phyloP scores from a whole-genome alignment of 1,140 invertebrate species.

The Aphidius gifuensis region DNA sequence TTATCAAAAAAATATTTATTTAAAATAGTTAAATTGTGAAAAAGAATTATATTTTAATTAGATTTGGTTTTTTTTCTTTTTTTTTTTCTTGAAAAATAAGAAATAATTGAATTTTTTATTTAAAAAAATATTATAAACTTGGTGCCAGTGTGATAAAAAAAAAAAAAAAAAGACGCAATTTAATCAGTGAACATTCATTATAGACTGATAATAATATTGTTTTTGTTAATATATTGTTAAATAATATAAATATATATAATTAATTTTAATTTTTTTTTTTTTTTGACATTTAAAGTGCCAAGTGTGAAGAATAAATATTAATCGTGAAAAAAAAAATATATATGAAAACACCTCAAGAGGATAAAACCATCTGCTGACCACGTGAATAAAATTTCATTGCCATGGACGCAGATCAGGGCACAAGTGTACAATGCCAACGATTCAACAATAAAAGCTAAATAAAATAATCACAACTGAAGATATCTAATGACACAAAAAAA shows the following conservation, averaged over 20 bases:
- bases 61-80: too few relatives aligned
- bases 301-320: not conserved
- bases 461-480: not conserved
- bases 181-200: too few relatives aligned
- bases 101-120: too few relatives aligned
- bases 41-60: too few relatives aligned
- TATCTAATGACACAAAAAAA: not conserved
- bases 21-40: too few relatives aligned
- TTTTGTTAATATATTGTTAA: too few relatives aligned
- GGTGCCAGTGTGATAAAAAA: too few relatives aligned
- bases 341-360: not conserved
- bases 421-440: conserved; percentile 17
- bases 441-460: conserved; percentile 5
- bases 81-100: too few relatives aligned
- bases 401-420: conserved; percentile 40
- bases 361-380: not conserved
- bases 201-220: too few relatives aligned
- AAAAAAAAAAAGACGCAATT: too few relatives aligned
- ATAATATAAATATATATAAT: not conserved
- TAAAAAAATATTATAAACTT: too few relatives aligned
- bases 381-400: conserved; percentile 15
- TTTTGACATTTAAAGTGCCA: conserved; percentile 3
- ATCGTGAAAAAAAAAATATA: not conserved
- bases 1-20: too few relatives aligned
- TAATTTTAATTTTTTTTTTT: conserved; percentile 4